Evolutionary conservation across 1,140 invertebrate genomes (phyloP).

Genomic region (Tigriopus japonicus): DNA sequence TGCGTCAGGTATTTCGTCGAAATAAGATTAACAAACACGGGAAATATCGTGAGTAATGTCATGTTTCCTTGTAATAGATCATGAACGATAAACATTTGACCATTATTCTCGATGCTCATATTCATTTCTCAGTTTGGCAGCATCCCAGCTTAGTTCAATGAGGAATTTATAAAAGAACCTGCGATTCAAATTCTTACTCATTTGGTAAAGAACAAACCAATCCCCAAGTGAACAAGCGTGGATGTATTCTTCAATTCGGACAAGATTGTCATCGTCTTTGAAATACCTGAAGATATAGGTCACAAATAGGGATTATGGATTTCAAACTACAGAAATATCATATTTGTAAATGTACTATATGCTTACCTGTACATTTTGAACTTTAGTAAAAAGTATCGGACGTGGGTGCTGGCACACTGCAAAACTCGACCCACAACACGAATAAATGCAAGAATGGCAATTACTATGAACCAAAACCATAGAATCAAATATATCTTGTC

Average conservation of each 20-base stretch:
- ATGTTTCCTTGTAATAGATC: too few relatives aligned
- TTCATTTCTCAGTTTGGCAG: too few relatives aligned
- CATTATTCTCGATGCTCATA: too few relatives aligned
- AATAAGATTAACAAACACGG: too few relatives aligned
- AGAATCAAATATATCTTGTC: constrained; percentile 62
- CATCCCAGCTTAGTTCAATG: neutral
- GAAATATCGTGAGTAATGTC: too few relatives aligned
- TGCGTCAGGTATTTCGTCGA: too few relatives aligned
- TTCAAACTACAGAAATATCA: too few relatives aligned
- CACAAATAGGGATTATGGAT: too few relatives aligned
- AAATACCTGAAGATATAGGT: too few relatives aligned
- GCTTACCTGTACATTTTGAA: neutral
- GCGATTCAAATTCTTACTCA: constrained; percentile 7
- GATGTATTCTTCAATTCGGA: constrained; percentile 55
- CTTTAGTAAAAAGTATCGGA: neutral
- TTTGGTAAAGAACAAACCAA: constrained; percentile 12
- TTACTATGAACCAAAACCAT: constrained; percentile 58
- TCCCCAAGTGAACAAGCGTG: constrained; percentile 29
- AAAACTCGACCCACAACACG: neutral
- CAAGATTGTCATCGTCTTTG: neutral
- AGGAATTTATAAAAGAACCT: constrained; percentile 10
- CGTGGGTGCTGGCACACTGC: neutral
- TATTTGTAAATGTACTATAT: too few relatives aligned
- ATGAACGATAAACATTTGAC: too few relatives aligned
- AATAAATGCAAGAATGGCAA: neutral